Base-by-base conservation (phyloP, 2,888 invertebrate genomes). In the Agrypnus murinus region DNA sequence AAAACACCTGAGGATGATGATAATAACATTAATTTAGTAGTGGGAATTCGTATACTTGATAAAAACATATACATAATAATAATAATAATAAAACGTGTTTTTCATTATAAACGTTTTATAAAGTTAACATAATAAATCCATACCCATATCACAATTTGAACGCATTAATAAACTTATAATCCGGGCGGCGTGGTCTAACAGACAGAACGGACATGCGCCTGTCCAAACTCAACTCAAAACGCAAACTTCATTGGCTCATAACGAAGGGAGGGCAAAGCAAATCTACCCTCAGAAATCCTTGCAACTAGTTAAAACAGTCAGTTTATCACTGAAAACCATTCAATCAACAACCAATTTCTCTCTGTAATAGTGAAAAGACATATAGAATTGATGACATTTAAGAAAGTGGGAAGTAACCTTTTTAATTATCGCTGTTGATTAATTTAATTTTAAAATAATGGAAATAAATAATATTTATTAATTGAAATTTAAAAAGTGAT, bases 171-270 rank as follows among this genome's bases (percentile, higher is more conserved):
- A 74, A 75, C 69, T 72, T 64, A 67, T 81, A 80, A 79, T 79
- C 78, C 59, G 73, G 81, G 79, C 80, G 82, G 82, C 82, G 83
- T 82, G 83, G 82, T 82, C 80, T 79, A 25, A 73, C 45, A 63
- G 55, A 40, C 48, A 69, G 48, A 69, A 60, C 63, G 74, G 79
- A 78, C 81, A 78, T 79, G 81, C 82, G 82, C 77, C 12, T 34
- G 38, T 57, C 40, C 36, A 32, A 58, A 34, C 32, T 64, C 66
- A 71, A 60, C 43, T 67, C 25, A 19, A 63, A 53, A 50, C 40
- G 62, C 45, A 32, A 40, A 59, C 68, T 59, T 66, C 62, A 71
- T 72, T 71, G 74, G 74, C 46, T 46, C 25, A 53, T 45, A 45
- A 58, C 25, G 10, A 63, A 60, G 65, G 68, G 73, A 72, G 65